Percentiles rank a stretch among this genome's conserved stretches.
phyloP scores from a whole-genome alignment of 2,888 invertebrate species.

The Acrobasis repandana region DNA sequence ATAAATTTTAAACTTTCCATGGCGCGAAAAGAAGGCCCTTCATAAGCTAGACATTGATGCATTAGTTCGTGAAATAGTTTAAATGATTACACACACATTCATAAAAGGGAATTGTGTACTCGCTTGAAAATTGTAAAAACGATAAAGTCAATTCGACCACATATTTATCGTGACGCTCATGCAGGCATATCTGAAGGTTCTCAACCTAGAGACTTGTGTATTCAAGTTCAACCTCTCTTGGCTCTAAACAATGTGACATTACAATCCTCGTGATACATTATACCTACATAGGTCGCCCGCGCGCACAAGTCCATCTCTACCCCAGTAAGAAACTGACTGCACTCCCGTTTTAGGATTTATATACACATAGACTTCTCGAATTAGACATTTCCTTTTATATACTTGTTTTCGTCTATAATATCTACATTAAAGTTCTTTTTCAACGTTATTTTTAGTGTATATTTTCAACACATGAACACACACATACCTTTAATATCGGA shows the following conservation, averaged over 20 bases:
- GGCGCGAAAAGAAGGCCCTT: too few species aligned
- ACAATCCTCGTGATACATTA: slow-evolving; percentile 53
- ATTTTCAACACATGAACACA: too few species aligned
- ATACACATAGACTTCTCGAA: not conserved
- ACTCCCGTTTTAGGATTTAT: slow-evolving; percentile 23
- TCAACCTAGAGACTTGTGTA: slow-evolving; percentile 42
- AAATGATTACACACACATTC: too few species aligned
- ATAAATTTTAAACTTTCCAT: too few species aligned
- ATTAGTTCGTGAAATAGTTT: too few species aligned
- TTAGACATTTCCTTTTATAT: slow-evolving; percentile 23
- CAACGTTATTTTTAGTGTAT: not conserved
- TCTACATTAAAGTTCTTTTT: not conserved
- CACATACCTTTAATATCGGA: too few species aligned
- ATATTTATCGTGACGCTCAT: not conserved
- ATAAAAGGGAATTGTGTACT: too few species aligned
- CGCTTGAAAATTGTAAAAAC: too few species aligned
- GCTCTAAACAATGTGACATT: slow-evolving; percentile 70
- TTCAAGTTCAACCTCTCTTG: slow-evolving; percentile 72
- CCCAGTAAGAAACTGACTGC: slow-evolving; percentile 23
- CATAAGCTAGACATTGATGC: too few species aligned
- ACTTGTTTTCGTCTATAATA: not conserved
- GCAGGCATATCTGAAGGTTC: slow-evolving; percentile 13
- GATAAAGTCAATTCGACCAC: too few species aligned
- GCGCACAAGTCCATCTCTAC: slow-evolving; percentile 45
- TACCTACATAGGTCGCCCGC: slow-evolving; percentile 63